Base-by-base conservation (phyloP, 2,888 invertebrate genomes). In the Oligia fasciuncula region DNA sequence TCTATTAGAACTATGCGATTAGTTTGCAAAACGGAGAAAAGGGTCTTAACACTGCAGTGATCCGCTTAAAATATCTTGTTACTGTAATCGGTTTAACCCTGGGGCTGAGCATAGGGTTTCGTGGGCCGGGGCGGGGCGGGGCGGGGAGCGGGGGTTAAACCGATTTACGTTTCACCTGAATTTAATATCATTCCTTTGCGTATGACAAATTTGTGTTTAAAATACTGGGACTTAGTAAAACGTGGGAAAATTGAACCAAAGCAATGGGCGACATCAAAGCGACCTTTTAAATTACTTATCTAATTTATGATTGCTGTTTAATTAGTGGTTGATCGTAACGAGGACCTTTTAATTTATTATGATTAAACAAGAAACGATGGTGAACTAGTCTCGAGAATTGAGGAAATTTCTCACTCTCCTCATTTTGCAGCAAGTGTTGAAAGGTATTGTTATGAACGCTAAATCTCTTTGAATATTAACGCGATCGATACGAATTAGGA, bases 51-150 rank as follows among this genome's bases (percentile, higher is more conserved):
- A 89, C 87, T 88, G 87, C 88, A 90, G 82, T 90, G 91, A 94
- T 92, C 93, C 93, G 93, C 93, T 95, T 93, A 94, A 94, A 95
- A 94, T 95, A 95, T 95, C 94, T 94, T 94, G 94, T 94, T 95
- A 94, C 94, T 88, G 93, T 96, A 96, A 96, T 95, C 94, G 94
- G 95, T 95, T 95, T 94, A 95, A 90, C 93, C 92, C 91, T 90
- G 89, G 90, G 86, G 88, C 92, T 91, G 90, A 90, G 92, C 91
- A 86, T 89, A 90, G 90, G 92, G 92, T 90, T 91, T 91, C 92
- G 87, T 82, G 87, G 90, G 85, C 84, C 88, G 89, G 87, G 78
- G 62, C 72, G 81, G 87, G 78, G 81, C 87, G 11, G 11, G 78
- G 81, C 87, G 11, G 11, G 89, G 88, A 77, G 62, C 11, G 73